Base-by-base conservation (phyloP, 2,888 invertebrate genomes). In the Acrocera orbiculus region DNA sequence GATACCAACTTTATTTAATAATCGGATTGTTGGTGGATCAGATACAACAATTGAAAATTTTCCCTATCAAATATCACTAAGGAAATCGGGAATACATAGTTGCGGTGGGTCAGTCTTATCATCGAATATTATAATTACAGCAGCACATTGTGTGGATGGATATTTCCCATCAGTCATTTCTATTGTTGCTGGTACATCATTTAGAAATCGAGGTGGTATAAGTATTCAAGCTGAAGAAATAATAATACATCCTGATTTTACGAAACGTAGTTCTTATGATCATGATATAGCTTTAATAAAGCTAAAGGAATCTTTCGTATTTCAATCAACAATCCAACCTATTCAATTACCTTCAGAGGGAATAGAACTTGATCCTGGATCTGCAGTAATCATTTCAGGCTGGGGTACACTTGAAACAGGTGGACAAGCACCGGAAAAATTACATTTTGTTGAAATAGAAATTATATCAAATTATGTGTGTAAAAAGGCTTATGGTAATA, bases 81-180 rank as follows among this genome's bases (percentile, higher is more conserved):
- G 19, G 4, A 37, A 33, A 20, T 43, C 54, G 19, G 61, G 57
- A 2, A 44, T 51, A 0, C 67, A 68, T 40, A 46, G 55, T 0
- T 69, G 69, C 40, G 68, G 69, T 1, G 68, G 64, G 1, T 47
- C 63, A 5, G 61, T 69, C 11, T 50, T 69, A 15, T 44, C 46
- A 15, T 52, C 62, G 27, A 61, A 66, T 29, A 22, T 16, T 10
- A 53, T 64, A 2, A 32, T 69, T 4, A 69, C 68, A 2, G 68
- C 68, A 11, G 68, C 67, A 4, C 68, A 69, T 45, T 69, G 69
- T 44, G 49, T 66, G 23, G 39, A 44, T 19, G 57, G 56, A 4
- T 10, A 34, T 13, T 14, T 16, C 4, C 9, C 11, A 5, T 4
- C 5, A 4, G 29, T 14, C 4, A 5, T 11, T 8, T 10, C 17